A percentile compares a stretch with the other conserved stretches of the same genome.
These are phyloP conservation scores for Spinibarbus caldwelli DNA, from an alignment of 2,797 vertebrate genomes.

Conservation along the genomic window DNA sequence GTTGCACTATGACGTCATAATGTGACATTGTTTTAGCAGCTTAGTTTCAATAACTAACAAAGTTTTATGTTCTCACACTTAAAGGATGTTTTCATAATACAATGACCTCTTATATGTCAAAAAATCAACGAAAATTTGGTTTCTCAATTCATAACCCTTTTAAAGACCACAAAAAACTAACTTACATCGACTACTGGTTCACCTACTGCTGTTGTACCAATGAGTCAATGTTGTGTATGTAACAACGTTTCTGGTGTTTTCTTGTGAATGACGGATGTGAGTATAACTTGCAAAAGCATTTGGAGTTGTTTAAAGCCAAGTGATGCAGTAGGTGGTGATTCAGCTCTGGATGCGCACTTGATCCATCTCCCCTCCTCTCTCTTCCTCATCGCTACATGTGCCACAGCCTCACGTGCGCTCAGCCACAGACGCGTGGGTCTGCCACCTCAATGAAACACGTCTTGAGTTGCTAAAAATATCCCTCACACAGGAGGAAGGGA, in stretches of 20 bases:
- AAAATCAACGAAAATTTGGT: neutral
- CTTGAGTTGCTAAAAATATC: conserved; percentile 73
- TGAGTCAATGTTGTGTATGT: neutral
- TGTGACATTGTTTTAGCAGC: neutral
- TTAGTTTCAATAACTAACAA: neutral
- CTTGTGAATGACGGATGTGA: conserved; percentile 26
- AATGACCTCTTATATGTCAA: neutral
- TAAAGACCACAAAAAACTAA: neutral
- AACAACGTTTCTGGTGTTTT: neutral
- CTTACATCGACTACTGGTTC: neutral
- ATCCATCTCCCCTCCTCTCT: conserved; percentile 14
- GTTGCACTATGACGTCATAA: neutral
- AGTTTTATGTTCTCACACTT: neutral
- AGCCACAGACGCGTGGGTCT: conserved; percentile 65
- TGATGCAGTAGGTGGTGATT: conserved; percentile 23
- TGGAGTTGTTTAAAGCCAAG: conserved; percentile 10
- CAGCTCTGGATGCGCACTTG: conserved; percentile 9
- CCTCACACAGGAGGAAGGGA: conserved; percentile 55
- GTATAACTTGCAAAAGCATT: neutral
- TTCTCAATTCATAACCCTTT: neutral
- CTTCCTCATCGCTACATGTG: conserved; percentile 43
- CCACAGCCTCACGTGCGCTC: conserved; percentile 43
- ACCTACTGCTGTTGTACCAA: neutral
- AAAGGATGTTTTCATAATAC: neutral
- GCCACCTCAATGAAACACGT: conserved; percentile 61